Conservation (phyloP, 2,113 vertebrate genomes). For the Parus major region DNA sequence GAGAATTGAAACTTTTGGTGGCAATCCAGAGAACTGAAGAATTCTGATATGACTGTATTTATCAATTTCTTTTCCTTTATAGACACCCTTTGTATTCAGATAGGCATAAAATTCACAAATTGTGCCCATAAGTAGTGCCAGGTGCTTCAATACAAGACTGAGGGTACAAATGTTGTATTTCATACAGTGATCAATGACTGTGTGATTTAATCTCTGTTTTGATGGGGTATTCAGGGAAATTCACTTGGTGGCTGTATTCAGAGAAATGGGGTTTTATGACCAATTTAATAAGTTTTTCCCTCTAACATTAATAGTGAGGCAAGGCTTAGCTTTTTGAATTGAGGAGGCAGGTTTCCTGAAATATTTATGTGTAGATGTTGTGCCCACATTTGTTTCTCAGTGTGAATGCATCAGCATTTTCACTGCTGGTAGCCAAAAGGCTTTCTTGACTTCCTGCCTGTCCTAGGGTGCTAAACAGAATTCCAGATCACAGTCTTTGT, state of each 20-base stretch:
- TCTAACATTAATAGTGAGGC: not conserved
- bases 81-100: not conserved
- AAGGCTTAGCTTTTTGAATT: not conserved
- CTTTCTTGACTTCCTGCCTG: not conserved
- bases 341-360: not conserved
- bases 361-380: not conserved
- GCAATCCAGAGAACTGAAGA: not conserved
- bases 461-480: not conserved
- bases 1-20: not conserved
- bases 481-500: not conserved
- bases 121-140: not conserved
- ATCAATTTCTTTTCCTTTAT: not conserved
- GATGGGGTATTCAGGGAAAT: not conserved
- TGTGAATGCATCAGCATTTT: not conserved
- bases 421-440: not conserved
- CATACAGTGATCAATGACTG: not conserved
- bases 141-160: accelerated
- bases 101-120: not conserved
- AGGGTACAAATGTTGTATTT: not conserved
- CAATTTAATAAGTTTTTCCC: not conserved
- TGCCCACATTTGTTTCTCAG: not conserved
- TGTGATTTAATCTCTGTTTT: not conserved
- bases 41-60: not conserved
- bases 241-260: not conserved
- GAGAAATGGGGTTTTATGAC: not conserved